Conservation (phyloP, 2,113 vertebrate genomes). For the Passer domesticus region DNA sequence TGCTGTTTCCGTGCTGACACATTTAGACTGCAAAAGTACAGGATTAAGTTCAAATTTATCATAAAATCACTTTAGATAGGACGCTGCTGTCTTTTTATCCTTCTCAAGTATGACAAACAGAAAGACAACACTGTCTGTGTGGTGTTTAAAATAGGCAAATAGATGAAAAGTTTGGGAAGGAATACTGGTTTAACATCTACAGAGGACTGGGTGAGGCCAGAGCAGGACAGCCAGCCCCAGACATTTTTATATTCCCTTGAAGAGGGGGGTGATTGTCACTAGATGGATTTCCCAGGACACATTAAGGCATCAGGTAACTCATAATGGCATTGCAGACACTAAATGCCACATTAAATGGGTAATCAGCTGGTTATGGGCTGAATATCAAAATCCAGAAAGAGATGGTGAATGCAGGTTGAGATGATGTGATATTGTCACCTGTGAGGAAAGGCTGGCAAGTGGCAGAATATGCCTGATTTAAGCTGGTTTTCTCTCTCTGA, state of each 20-base stretch:
- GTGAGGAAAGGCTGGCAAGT: background rate
- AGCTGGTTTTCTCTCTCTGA: background rate
- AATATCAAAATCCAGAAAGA: background rate
- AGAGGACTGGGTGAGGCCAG: background rate
- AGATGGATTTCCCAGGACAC: background rate
- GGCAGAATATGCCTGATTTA: background rate
- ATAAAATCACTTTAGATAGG: background rate
- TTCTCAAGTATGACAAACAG: background rate
- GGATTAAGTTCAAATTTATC: slow-evolving; percentile 51
- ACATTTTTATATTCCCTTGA: background rate
- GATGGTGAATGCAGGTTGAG: background rate
- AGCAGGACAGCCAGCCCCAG: background rate
- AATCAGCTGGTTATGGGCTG: background rate
- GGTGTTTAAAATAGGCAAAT: background rate
- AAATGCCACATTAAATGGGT: background rate
- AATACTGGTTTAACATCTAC: background rate
- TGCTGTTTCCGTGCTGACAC: background rate
- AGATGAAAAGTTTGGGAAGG: background rate
- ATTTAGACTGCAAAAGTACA: slow-evolving; percentile 34
- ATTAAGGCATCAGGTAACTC: background rate
- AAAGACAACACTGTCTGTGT: background rate
- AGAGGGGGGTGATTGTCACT: background rate
- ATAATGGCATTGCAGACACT: background rate
- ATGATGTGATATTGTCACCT: background rate
- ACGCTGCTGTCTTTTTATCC: background rate